These are phyloP conservation scores for Ecliptopera silaceata DNA, from an alignment of 2,888 invertebrate genomes.

Conservation along the genomic window DNA sequence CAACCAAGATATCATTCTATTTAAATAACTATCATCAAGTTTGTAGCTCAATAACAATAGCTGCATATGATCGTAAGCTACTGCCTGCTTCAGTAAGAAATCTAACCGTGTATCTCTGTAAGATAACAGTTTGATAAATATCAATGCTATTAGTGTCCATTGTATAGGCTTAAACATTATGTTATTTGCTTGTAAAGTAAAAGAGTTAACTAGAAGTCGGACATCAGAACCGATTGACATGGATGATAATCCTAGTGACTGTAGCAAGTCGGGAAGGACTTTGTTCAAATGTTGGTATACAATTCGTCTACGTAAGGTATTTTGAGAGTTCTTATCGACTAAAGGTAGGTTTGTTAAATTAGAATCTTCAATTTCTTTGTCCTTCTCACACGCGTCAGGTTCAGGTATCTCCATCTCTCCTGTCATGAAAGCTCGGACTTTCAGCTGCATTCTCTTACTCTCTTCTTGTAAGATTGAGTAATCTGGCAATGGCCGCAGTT, in stretches of 20 bases:
- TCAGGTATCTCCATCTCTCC: slow-evolving; percentile 77
- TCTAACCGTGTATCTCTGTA: slow-evolving; percentile 62
- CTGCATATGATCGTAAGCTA: slow-evolving; percentile 70
- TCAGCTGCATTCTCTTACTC: slow-evolving; percentile 84
- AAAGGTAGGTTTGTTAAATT: slow-evolving; percentile 82
- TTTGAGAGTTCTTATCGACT: slow-evolving; percentile 86
- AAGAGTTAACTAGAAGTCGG: slow-evolving; percentile 83
- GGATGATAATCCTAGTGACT: slow-evolving; percentile 71
- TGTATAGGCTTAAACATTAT: slow-evolving; percentile 88
- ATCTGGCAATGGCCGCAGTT: slow-evolving; percentile 84
- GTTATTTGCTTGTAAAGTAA: slow-evolving; percentile 87
- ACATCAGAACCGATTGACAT: slow-evolving; percentile 72
- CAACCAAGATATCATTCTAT: slow-evolving; percentile 75
- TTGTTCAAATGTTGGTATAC: slow-evolving; percentile 86
- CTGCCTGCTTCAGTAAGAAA: slow-evolving; percentile 56
- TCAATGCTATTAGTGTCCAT: slow-evolving; percentile 87
- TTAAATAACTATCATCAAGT: slow-evolving; percentile 77
- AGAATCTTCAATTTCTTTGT: slow-evolving; percentile 47
- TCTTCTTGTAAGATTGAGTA: slow-evolving; percentile 85
- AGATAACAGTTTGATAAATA: slow-evolving; percentile 85
- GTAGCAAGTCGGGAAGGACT: slow-evolving; percentile 83
- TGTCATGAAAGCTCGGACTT: slow-evolving; percentile 85
- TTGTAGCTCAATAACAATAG: slow-evolving; percentile 75
- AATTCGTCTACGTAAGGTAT: slow-evolving; percentile 86
- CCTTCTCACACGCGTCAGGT: slow-evolving; percentile 43